Evolutionary conservation across 2,888 invertebrate genomes (phyloP), one percentile per base, ranked within the genome.

Genomic region (Lysandra bellargus): DNA sequence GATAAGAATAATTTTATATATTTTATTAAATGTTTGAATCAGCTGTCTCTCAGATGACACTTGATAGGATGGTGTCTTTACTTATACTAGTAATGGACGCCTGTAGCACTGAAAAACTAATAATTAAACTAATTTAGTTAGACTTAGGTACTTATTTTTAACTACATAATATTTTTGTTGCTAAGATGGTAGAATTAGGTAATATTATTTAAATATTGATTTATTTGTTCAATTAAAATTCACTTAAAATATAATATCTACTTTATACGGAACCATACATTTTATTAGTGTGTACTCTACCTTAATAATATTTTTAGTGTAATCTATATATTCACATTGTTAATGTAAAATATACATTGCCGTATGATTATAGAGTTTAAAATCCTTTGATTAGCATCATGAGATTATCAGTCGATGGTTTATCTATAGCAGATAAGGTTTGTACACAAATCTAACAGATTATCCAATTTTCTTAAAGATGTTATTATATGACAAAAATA

Each of bases 351-450:
- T 12, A 5, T 5, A 37, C 69, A 4, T 69, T 69, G 17, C 4
- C 5, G 1, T 37, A 14, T 69, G 12, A 37, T 4, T 37, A 14
- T 14, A 69, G 33, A 33, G 69, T 69, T 14, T 14, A 37, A 37
- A 33, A 17, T 69, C 33, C 33, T 37, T 33, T 69, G 69, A 33
- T 69, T 12, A 33, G 33, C 3, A 5, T 30, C 2, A 69, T 6
- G 33, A 69, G 69, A 69, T 69, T 69, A 69, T 69, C 69, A 33
- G 30, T 30, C 64, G 69, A 33, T 69, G 23, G 14, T 14, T 37
- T 69, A 69, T 69, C 69, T 69, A 69, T 69, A 69, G 30, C 4
- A 30, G 69, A 69, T 69, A 69, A 69, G 69, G 33, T 69, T 17
- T 69, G 69, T 69, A 69, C 14, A 37, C 33, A 64, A 23, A 30